phyloP scores from a whole-genome alignment of 2,797 vertebrate species.

The Rhynchonycteris naso region DNA sequence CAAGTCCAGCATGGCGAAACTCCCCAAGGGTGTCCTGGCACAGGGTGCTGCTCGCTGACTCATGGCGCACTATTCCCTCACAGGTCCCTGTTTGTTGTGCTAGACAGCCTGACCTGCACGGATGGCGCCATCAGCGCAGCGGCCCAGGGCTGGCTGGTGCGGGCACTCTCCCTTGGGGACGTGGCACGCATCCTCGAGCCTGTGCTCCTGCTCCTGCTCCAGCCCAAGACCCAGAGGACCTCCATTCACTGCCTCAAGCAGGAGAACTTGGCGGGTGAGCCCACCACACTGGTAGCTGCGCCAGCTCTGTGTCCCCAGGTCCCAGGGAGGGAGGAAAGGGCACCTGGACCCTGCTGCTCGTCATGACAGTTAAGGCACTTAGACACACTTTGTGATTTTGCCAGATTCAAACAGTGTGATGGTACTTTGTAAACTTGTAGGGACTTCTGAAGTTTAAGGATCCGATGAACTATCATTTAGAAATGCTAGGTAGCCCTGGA shows the following conservation, averaged over 20 bases:
- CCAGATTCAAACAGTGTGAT: rapidly evolving
- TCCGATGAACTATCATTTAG: background rate
- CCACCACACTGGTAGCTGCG: rapidly evolving
- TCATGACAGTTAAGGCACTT: rapidly evolving
- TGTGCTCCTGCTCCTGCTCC: conserved; percentile 93
- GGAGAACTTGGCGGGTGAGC: conserved; percentile 89
- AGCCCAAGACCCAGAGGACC: conserved; percentile 94
- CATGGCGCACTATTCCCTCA: rapidly evolving
- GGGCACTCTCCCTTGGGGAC: conserved; percentile 94
- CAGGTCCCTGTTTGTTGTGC: conserved; percentile 96
- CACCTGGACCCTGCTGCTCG: rapidly evolving
- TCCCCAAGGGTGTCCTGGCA: rapidly evolving
- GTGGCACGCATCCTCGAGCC: conserved; percentile 96
- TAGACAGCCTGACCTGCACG: conserved; percentile 94
- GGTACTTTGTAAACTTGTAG: background rate
- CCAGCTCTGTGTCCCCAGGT: rapidly evolving
- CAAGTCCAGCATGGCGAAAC: background rate
- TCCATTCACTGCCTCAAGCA: conserved; percentile 92
- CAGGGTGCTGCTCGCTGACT: rapidly evolving
- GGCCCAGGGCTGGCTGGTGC: conserved; percentile 95
- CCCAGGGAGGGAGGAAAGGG: too few species aligned
- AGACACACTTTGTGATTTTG: background rate
- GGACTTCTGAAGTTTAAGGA: background rate
- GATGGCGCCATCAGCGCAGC: conserved; percentile 94
- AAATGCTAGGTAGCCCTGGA: background rate